A percentile compares a stretch with the other conserved stretches of the same genome.
Conservation (phyloP, 1,140 invertebrate species). For the Metopolophium dirhodum region DNA sequence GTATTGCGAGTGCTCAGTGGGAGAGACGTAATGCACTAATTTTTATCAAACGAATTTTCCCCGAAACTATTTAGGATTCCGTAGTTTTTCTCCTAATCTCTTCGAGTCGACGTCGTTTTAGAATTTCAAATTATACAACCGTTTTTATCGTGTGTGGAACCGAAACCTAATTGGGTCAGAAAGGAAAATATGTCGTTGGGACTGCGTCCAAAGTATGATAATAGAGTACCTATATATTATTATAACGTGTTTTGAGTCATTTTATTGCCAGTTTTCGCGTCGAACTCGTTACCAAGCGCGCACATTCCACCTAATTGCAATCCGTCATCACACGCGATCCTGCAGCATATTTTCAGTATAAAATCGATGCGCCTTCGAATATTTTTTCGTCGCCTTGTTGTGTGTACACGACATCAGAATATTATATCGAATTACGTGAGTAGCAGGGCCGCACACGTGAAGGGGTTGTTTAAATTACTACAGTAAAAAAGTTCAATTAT, state of each 20-base stretch:
- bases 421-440: background rate
- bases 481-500: background rate
- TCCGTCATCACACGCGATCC: background rate
- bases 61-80: background rate
- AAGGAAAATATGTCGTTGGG: background rate
- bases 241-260: background rate
- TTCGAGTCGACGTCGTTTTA: background rate
- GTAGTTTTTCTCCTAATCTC: background rate
- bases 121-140: background rate
- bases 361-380: background rate
- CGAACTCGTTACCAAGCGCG: background rate
- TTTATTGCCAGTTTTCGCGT: too few species aligned
- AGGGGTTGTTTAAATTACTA: background rate
- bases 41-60: background rate
- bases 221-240: too few species aligned
- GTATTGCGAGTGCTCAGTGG: background rate
- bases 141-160: background rate
- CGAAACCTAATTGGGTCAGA: background rate
- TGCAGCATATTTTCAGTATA: too few species aligned
- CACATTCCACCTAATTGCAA: background rate
- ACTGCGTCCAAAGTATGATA: background rate
- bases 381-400: background rate
- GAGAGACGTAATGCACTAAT: background rate
- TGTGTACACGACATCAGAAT: background rate
- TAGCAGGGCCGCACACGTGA: background rate